Base-by-base conservation (phyloP, 2,888 invertebrate species). In the Eubasilissa splendida region DNA sequence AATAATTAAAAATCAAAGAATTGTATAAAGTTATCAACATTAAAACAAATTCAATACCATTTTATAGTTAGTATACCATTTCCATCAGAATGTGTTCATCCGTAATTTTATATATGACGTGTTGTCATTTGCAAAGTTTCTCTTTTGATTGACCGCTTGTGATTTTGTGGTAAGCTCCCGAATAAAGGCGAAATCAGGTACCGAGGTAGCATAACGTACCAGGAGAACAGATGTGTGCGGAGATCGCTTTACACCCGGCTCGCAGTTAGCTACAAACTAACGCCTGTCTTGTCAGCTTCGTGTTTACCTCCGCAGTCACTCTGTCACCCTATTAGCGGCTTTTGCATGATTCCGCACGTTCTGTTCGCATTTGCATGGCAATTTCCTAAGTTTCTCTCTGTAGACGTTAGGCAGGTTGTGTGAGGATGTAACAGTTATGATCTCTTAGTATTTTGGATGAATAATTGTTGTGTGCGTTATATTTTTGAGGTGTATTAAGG, bases 301-400 rank as follows among this genome's bases (percentile, higher is more conserved):
- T 81, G 81, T 81, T 81, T 81, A 60, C 70, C 76, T 73, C 58
- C 42, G 50, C 81, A 81, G 78, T 81, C 81, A 78, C 81, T 81
- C 76, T 68, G 73, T 66, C 60, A 33, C 78, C 76, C 81, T 60
- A 81, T 81, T 81, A 81, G 54, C 77, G 77, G 71, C 78, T 74
- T 33, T 70, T 66, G 68, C 77, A 81, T 81, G 78, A 78, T 78
- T 81, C 77, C 68, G 68, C 81, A 81, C 78, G 81, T 78, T 66
- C 53, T 42, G 60, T 54, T 22, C 42, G 76, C 53, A 74, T 77
- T 73, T 73, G 70, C 77, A 52, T 52, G 52, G 71, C 71, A 71
- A 71, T 71, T 71, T 71, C 54, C 56, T 12, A 71, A 56, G 71
- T 71, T 71, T 56, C 71, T 42, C 42, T 42, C 42, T 42, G 42